phyloP scores from a whole-genome alignment of 2,113 vertebrate species.

The Ia io region DNA sequence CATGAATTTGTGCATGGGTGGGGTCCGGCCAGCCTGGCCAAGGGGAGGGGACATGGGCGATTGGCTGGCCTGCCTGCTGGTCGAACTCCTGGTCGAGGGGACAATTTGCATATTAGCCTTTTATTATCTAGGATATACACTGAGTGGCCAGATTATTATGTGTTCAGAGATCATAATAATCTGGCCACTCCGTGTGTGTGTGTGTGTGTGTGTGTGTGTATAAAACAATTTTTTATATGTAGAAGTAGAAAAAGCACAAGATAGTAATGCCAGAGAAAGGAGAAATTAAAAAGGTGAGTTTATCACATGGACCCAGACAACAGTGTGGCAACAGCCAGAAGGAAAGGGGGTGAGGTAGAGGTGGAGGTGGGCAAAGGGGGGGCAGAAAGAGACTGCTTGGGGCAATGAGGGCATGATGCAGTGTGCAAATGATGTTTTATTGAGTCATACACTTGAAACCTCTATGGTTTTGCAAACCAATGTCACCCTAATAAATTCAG shows the following conservation, averaged over 20 bases:
- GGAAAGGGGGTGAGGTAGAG: not conserved
- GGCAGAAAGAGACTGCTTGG: not conserved
- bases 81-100: too few relatives aligned
- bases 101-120: too few relatives aligned
- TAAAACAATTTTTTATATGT: not conserved
- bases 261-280: not conserved
- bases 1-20: too few relatives aligned
- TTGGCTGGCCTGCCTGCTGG: too few relatives aligned
- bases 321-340: not conserved
- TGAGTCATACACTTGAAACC: not conserved
- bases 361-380: not conserved
- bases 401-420: not conserved
- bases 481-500: not conserved
- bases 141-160: too few relatives aligned
- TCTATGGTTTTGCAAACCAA: not conserved
- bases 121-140: too few relatives aligned
- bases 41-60: too few relatives aligned
- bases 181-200: too few relatives aligned
- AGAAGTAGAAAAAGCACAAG: not conserved
- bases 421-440: not conserved
- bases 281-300: not conserved
- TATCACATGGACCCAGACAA: not conserved
- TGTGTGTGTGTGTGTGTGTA: too few relatives aligned
- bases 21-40: too few relatives aligned
- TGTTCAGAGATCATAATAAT: too few relatives aligned